These are phyloP conservation scores for Ectobius pallidus DNA, from an alignment of 2,888 invertebrate genomes.

Conservation along the genomic window DNA sequence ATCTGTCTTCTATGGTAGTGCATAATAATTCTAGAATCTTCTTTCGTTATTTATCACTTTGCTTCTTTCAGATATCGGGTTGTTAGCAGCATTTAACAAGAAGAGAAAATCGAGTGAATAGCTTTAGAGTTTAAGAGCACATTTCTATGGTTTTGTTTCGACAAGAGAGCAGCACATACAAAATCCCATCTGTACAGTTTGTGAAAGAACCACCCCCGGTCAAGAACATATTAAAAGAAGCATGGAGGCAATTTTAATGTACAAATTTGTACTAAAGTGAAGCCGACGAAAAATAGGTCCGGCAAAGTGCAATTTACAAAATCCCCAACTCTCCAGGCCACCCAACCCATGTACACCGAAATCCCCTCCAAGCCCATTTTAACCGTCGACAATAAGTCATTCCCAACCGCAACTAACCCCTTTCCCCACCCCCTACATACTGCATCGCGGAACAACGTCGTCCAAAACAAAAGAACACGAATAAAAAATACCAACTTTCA, in stretches of 20 bases:
- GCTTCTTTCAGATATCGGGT: too few species aligned
- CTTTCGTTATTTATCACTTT: too few species aligned
- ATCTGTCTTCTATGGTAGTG: too few species aligned
- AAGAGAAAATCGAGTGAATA: too few species aligned
- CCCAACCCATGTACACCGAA: neutral
- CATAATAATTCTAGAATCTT: too few species aligned
- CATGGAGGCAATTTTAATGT: neutral
- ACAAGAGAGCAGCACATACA: too few species aligned
- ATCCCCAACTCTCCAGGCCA: neutral
- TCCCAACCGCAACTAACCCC: neutral
- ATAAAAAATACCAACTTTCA: neutral
- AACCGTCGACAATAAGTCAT: constrained; percentile 21
- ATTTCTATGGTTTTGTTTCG: too few species aligned
- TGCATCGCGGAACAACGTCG: neutral
- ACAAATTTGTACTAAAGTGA: constrained; percentile 20
- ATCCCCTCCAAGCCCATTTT: constrained; percentile 2
- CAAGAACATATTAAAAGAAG: neutral
- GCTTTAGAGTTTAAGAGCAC: too few species aligned
- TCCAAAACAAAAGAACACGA: constrained; percentile 12
- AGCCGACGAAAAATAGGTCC: constrained; percentile 18
- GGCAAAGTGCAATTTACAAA: constrained; percentile 3
- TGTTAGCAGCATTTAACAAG: too few species aligned
- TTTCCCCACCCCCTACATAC: neutral
- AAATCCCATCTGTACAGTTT: too few species aligned
- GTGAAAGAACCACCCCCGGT: too few species aligned